Evolutionary conservation across 2,797 vertebrate genomes (phyloP), one percentile per base, ranked within the genome.

Genomic region (Ctenochaetus hawaiiensis): DNA sequence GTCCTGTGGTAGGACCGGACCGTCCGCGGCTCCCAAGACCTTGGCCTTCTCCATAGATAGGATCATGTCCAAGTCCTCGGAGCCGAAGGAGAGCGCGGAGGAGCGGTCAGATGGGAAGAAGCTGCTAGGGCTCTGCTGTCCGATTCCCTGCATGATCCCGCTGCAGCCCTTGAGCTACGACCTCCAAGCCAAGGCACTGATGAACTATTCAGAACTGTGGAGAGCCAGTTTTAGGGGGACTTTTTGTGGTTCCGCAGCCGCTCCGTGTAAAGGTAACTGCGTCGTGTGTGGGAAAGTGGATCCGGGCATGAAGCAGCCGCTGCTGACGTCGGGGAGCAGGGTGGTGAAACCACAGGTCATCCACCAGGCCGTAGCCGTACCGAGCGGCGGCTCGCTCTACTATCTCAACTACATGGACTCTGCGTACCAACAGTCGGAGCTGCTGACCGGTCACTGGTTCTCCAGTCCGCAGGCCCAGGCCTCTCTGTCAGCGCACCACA

Each of bases 11-110:
- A 92, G 96, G 89, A 96, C 91, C 67, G 96, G 94, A 81, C 93
- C 95, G 52, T 91, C 96, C 87, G 91, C 93, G 57, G 95, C 96
- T 83, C 96, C 97, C 23, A 99, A 99, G 93, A 95, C 95, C 16
- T 94, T 99, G 93, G 97, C 98, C 94, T 99, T 99, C 93, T 99
- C 98, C 90, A 99, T 99, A 75, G 98, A 99, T 92, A 93, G 98
- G 89, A 99, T 99, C 95, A 99, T 99, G 98, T 97, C 98, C 85
- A 98, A 97, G 91, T 95, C 94, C 77, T 96, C 96, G 84, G 97
- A 98, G 80, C 94, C 96, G 72, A 94, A 91, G 48, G 73, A 80
- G 23, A 80, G 90, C 82, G 84, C 92, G 41, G 95, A 95, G 68
- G 95, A 96, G 72, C 94, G 96, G 62, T 76, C 96, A 14, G 94